These are phyloP conservation scores for Austrolebias charrua DNA, from an alignment of 2,797 vertebrate genomes.

Conservation along the genomic window DNA sequence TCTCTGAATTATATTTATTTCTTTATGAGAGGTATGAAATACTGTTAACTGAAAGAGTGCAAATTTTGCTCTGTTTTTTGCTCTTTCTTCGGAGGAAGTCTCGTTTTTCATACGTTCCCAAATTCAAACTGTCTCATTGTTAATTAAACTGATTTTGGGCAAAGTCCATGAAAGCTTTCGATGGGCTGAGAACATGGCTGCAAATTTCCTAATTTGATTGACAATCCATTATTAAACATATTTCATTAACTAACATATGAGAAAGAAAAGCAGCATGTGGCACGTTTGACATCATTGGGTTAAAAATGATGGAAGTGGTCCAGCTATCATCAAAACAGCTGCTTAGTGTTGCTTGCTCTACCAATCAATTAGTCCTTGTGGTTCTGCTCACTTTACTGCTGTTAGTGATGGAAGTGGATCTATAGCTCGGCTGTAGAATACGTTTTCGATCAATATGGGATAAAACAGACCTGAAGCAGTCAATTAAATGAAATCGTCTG, in stretches of 20 bases:
- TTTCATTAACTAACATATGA: not conserved
- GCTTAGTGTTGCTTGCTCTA: not conserved
- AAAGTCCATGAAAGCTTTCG: not conserved
- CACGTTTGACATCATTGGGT: not conserved
- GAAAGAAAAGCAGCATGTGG: slow-evolving; percentile 11
- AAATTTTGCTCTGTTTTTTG: slow-evolving; percentile 61
- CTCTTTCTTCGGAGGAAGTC: slow-evolving; percentile 29
- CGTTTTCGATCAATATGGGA: slow-evolving; percentile 2
- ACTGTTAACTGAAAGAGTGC: slow-evolving; percentile 62
- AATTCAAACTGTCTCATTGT: not conserved
- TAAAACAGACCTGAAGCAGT: not conserved
- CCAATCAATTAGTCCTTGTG: not conserved
- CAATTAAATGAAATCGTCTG: not conserved
- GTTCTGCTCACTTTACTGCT: not conserved
- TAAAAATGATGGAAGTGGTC: slow-evolving; percentile 2
- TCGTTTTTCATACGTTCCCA: slow-evolving; percentile 32
- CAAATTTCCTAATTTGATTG: not conserved
- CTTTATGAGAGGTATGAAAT: slow-evolving; percentile 64
- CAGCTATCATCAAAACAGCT: not conserved
- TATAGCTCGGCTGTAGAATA: not conserved
- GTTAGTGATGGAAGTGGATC: not conserved
- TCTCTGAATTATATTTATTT: slow-evolving; percentile 69
- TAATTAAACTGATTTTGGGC: not conserved
- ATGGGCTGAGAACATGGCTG: not conserved
- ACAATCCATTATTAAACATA: slow-evolving; percentile 4